These are phyloP conservation scores for Agriopis leucophaearia DNA, from an alignment of 2,888 invertebrate species.

Conservation along the genomic window DNA sequence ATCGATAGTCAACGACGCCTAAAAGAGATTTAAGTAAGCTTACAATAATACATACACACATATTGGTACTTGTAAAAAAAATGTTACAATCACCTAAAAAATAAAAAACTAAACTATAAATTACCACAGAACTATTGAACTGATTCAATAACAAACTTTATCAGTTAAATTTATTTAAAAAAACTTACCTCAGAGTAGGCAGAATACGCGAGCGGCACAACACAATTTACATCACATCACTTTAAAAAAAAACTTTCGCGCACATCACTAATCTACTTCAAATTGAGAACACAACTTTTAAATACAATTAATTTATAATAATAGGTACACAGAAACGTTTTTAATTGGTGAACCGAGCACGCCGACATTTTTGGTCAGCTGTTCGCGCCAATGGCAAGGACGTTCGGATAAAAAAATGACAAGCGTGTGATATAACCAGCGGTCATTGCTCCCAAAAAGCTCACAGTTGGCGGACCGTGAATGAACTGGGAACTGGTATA, in stretches of 20 bases:
- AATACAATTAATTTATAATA: constrained; percentile 2
- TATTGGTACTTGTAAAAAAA: too few relatives aligned
- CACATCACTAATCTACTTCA: constrained; percentile 49
- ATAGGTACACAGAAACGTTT: constrained; percentile 23
- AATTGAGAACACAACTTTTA: constrained; percentile 11
- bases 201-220: constrained; percentile 41
- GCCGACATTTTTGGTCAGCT: constrained; percentile 65
- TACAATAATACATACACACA: too few relatives aligned
- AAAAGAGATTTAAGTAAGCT: too few relatives aligned
- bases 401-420: constrained; percentile 66
- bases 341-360: constrained; percentile 19
- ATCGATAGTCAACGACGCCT: too few relatives aligned
- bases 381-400: constrained; percentile 73
- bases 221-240: constrained; percentile 52
- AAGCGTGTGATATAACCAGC: constrained; percentile 65
- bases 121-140: too few relatives aligned
- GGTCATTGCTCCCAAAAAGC: constrained; percentile 73
- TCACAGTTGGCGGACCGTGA: constrained; percentile 70
- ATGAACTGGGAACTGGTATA: constrained; percentile 73
- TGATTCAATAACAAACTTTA: neutral
- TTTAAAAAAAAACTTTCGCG: constrained; percentile 47
- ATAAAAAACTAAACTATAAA: too few relatives aligned
- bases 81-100: too few relatives aligned
- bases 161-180: neutral
- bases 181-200: constrained; percentile 49